Evolutionary conservation across 2,888 invertebrate genomes (phyloP).

Genomic region (Melikaiella ostensackeni): DNA sequence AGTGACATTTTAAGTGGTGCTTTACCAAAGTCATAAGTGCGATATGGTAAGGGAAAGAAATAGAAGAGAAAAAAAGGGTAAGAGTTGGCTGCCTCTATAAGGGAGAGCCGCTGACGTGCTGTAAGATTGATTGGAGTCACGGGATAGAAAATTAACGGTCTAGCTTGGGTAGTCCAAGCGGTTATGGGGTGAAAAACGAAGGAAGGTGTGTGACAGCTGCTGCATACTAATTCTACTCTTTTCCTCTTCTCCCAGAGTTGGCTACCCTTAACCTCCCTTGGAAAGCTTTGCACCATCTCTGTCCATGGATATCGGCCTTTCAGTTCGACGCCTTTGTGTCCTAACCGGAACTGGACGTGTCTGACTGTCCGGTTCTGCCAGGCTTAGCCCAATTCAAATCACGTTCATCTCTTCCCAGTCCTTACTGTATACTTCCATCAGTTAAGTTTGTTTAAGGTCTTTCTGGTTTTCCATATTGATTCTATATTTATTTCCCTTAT

Average conservation of each 20-base stretch:
- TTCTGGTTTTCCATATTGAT: neutral
- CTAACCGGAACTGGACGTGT: constrained; percentile 14
- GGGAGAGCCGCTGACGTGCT: constrained; percentile 70
- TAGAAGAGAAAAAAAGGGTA: neutral
- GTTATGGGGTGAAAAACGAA: constrained; percentile 43
- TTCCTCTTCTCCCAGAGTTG: neutral
- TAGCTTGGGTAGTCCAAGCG: constrained; percentile 63
- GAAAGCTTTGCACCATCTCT: constrained; percentile 3
- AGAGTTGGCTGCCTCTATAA: constrained; percentile 45
- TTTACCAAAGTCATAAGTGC: constrained; percentile 10
- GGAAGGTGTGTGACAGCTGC: constrained; percentile 68
- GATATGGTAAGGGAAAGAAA: neutral
- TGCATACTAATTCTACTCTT: constrained; percentile 69
- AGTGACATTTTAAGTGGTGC: neutral
- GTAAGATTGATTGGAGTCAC: constrained; percentile 76
- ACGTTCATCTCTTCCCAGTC: constrained; percentile 2
- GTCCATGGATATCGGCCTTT: constrained; percentile 23
- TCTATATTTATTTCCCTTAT: neutral
- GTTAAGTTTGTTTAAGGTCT: neutral
- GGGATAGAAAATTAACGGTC: constrained; percentile 77
- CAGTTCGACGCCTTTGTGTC: constrained; percentile 9
- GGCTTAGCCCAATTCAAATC: constrained; percentile 16
- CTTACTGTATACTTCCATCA: neutral
- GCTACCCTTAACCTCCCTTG: neutral
- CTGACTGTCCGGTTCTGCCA: neutral